Percentiles rank a stretch among this genome's conserved stretches.
phyloP scores from a whole-genome alignment of 2,797 vertebrate species.

The Myotis daubentonii region DNA sequence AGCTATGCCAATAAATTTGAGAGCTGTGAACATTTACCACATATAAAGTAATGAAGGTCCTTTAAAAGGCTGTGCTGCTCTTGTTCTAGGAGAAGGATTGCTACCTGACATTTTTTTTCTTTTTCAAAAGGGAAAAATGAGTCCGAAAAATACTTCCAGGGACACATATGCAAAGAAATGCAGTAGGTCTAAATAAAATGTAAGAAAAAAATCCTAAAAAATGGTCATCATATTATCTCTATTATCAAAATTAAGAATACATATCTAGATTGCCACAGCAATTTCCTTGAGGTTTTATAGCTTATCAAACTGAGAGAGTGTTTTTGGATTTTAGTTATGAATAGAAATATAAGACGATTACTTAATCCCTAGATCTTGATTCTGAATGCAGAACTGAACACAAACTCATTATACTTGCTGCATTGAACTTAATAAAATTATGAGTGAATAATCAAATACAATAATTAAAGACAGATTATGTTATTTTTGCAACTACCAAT shows the following conservation, averaged over 20 bases:
- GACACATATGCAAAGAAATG: neutral
- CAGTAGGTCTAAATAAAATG: neutral
- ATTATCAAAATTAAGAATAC: conserved; percentile 40
- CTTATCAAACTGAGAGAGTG: conserved; percentile 34
- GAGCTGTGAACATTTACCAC: conserved; percentile 83
- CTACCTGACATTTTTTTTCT: conserved; percentile 14
- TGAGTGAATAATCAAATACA: conserved; percentile 60
- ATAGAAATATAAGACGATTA: conserved; percentile 23
- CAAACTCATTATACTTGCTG: conserved; percentile 40
- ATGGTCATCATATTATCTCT: conserved; percentile 38
- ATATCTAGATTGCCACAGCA: neutral
- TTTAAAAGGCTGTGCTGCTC: conserved; percentile 79
- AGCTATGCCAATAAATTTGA: conserved; percentile 84
- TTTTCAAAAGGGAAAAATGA: neutral
- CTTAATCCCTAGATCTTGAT: conserved; percentile 62
- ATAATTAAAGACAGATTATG: conserved; percentile 44
- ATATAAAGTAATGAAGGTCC: conserved; percentile 80
- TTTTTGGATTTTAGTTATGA: conserved; percentile 58
- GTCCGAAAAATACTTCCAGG: neutral
- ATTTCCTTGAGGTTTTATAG: conserved; percentile 54
- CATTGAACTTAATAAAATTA: conserved; percentile 60
- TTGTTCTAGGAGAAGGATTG: conserved; percentile 62
- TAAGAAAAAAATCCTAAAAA: neutral
- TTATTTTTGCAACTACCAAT: conserved; percentile 52
- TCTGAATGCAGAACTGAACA: conserved; percentile 48